These are phyloP conservation scores for Fabriciana adippe DNA, from an alignment of 2,888 invertebrate species.

Conservation along the genomic window DNA sequence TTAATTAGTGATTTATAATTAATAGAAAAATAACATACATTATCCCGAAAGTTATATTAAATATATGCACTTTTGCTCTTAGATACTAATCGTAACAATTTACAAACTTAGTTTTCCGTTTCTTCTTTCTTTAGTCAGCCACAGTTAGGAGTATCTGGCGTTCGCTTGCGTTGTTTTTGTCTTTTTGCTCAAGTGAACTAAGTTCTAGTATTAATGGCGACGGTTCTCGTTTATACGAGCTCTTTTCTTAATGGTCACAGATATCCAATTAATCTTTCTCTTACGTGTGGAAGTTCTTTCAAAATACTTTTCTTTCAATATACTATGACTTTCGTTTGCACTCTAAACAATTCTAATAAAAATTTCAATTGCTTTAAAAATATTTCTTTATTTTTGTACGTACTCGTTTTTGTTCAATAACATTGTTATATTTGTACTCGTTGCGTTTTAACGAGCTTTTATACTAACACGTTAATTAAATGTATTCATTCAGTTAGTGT, in stretches of 20 bases:
- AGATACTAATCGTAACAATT: slow-evolving; percentile 12
- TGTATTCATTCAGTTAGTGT: background rate
- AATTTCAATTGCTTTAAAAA: slow-evolving; percentile 5
- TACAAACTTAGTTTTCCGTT: slow-evolving; percentile 14
- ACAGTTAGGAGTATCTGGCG: slow-evolving; percentile 8
- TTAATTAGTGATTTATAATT: background rate
- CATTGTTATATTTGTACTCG: slow-evolving; percentile 2
- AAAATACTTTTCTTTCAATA: slow-evolving; percentile 1
- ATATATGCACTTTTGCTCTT: slow-evolving; percentile 6
- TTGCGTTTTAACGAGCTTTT: background rate
- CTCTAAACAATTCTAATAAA: slow-evolving; percentile 1
- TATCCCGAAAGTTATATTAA: background rate
- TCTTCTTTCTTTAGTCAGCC: slow-evolving; percentile 2
- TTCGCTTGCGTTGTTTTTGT: slow-evolving; percentile 14
- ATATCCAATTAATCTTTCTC: slow-evolving; percentile 26
- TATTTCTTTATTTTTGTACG: slow-evolving; percentile 1
- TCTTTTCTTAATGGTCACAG: slow-evolving; percentile 23
- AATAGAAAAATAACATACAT: background rate
- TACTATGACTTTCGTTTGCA: slow-evolving; percentile 9
- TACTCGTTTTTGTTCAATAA: background rate
- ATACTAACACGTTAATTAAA: slow-evolving; percentile 1
- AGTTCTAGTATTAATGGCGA: slow-evolving; percentile 19
- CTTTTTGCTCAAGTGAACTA: slow-evolving; percentile 17
- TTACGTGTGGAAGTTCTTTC: slow-evolving; percentile 20
- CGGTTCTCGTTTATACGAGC: slow-evolving; percentile 11